Evolutionary conservation across 2,888 invertebrate genomes (phyloP).

Genomic region (Elegia similella): DNA sequence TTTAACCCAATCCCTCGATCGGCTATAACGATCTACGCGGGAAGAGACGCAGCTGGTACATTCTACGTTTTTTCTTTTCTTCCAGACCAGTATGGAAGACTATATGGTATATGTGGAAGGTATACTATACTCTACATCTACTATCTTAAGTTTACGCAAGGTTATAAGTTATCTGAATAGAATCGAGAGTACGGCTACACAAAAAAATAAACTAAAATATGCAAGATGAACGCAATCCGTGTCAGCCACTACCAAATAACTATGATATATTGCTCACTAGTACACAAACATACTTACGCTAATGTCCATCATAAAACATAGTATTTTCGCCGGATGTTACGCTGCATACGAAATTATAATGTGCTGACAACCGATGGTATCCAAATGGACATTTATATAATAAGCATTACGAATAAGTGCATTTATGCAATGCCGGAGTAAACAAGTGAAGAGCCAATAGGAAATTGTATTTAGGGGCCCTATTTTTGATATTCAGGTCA

Average conservation of each 20-base stretch:
- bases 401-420: conserved; percentile 14
- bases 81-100: too few relatives aligned
- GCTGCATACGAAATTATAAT: conserved; percentile 20
- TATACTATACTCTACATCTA: too few relatives aligned
- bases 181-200: background rate
- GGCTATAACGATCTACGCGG: too few relatives aligned
- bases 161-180: background rate
- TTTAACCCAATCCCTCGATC: too few relatives aligned
- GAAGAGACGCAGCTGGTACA: too few relatives aligned
- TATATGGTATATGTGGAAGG: too few relatives aligned
- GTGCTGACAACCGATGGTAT: conserved; percentile 12
- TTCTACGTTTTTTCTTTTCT: too few relatives aligned
- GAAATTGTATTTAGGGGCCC: too few relatives aligned
- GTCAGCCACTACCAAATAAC: conserved; percentile 2
- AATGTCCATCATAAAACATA: conserved; percentile 6
- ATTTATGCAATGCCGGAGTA: conserved; percentile 13
- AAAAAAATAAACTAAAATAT: background rate
- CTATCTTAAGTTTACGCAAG: too few relatives aligned
- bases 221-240: background rate
- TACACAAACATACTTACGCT: conserved; percentile 10
- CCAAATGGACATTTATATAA: conserved; percentile 15
- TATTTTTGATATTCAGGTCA: too few relatives aligned
- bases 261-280: conserved; percentile 1
- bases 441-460: too few relatives aligned
- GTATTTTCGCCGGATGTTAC: conserved; percentile 22